Evolutionary conservation across 2,888 invertebrate genomes (phyloP).

Genomic region (Troides helena): DNA sequence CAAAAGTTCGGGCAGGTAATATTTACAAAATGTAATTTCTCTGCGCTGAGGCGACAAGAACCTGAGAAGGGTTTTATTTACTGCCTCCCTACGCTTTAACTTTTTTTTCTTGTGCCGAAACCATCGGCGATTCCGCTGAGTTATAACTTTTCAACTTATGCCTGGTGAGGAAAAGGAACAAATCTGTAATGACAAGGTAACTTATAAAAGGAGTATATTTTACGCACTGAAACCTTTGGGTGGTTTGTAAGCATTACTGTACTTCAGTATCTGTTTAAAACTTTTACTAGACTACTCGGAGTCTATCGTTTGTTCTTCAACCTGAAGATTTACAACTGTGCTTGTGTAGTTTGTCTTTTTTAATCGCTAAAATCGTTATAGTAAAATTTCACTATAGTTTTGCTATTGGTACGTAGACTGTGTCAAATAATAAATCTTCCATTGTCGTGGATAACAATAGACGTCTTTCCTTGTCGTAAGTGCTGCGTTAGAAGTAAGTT

Average conservation of each 20-base stretch:
- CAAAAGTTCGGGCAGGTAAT: slow-evolving; percentile 20
- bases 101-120: slow-evolving; percentile 2
- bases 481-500: slow-evolving; percentile 50
- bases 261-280: too few species aligned
- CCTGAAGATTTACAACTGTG: too few species aligned
- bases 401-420: not conserved
- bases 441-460: slow-evolving; percentile 71
- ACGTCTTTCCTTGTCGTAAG: slow-evolving; percentile 72
- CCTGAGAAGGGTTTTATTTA: slow-evolving; percentile 26
- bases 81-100: slow-evolving; percentile 3
- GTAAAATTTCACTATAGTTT: not conserved
- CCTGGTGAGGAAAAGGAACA: not conserved
- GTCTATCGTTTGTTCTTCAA: too few species aligned
- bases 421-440: slow-evolving; percentile 64
- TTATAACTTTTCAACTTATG: not conserved
- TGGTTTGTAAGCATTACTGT: too few species aligned
- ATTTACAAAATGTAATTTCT: slow-evolving; percentile 23
- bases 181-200: not conserved
- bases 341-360: not conserved
- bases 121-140: not conserved
- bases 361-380: not conserved
- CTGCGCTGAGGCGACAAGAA: slow-evolving; percentile 14
- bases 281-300: too few species aligned
- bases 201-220: not conserved
- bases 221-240: not conserved